Percentiles rank a stretch among this genome's conserved stretches.
phyloP scores from a whole-genome alignment of 2,797 vertebrate genomes.

The Pseudochaenichthys georgianus region DNA sequence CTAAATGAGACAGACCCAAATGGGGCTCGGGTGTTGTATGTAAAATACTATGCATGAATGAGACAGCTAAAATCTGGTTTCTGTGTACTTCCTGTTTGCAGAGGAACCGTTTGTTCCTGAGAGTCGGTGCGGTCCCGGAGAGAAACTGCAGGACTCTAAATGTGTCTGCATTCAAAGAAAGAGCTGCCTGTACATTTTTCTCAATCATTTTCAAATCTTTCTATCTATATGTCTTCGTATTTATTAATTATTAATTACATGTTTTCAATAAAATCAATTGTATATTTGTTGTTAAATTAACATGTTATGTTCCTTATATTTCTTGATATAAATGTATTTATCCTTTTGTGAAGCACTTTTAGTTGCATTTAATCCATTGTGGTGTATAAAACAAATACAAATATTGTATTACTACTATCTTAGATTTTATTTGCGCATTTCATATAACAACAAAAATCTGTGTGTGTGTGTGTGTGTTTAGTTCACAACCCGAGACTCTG shows the following conservation, averaged over 20 bases:
- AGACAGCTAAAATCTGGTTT: not conserved
- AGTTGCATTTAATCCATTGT: not conserved
- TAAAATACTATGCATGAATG: not conserved
- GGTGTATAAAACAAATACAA: no score
- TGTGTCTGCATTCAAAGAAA: conserved; percentile 88
- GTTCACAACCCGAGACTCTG: conserved; percentile 82
- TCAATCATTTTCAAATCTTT: no score
- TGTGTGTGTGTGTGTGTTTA: conserved; percentile 52
- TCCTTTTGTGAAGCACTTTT: no score
- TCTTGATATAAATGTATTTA: no score
- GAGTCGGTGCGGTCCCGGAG: conserved; percentile 82
- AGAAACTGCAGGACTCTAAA: conserved; percentile 76
- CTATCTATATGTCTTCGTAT: not conserved
- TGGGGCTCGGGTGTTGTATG: not conserved
- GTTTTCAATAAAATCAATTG: no score
- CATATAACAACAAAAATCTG: no score
- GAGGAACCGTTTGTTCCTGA: conserved; percentile 77
- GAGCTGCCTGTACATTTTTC: conserved; percentile 85
- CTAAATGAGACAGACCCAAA: not conserved
- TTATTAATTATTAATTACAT: not conserved
- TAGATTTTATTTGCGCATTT: no score
- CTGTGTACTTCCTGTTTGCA: conserved; percentile 43
- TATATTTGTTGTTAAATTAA: no score
- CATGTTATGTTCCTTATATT: no score
- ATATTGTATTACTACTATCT: no score